A percentile compares a stretch with the other conserved stretches of the same genome.
These are phyloP conservation scores for Lonchura striata DNA, from an alignment of 2,113 vertebrate genomes.

Conservation along the genomic window DNA sequence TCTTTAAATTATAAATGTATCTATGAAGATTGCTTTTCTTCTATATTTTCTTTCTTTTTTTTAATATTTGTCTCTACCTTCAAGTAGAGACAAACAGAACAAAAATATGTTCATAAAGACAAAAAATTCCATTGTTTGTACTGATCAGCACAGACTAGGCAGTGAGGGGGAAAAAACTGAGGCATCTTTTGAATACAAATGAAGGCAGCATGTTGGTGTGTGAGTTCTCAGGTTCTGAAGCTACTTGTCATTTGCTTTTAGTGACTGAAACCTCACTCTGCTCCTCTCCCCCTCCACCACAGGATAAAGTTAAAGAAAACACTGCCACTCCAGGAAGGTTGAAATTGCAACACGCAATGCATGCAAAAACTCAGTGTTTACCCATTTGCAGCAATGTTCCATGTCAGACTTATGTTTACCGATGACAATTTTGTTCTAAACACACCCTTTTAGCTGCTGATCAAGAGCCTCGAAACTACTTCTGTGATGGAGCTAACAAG, in stretches of 20 bases:
- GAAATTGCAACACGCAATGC: neutral
- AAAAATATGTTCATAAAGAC: conserved; percentile 61
- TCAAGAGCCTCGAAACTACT: neutral
- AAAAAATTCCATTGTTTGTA: conserved; percentile 74
- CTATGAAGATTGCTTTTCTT: neutral
- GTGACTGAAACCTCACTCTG: neutral
- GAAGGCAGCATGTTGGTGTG: conserved; percentile 59
- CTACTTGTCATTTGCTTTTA: conserved; percentile 32
- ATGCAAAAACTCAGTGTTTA: neutral
- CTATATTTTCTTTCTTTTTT: neutral
- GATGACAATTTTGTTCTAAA: neutral
- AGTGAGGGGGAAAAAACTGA: conserved; percentile 49
- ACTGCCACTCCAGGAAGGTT: neutral
- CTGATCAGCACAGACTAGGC: conserved; percentile 56
- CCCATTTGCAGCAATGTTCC: neutral
- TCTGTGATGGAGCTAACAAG: neutral
- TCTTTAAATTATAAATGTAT: neutral
- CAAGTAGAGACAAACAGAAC: conserved; percentile 14
- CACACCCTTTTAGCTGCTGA: neutral
- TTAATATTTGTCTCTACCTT: conserved; percentile 19
- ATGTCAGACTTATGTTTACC: neutral
- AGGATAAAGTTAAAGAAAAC: neutral
- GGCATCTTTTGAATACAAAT: conserved; percentile 71
- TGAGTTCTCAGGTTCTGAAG: conserved; percentile 13
- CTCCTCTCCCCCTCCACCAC: neutral